These are phyloP conservation scores for Margaritifera margaritifera DNA, from an alignment of 2,888 invertebrate genomes.

Conservation along the genomic window DNA sequence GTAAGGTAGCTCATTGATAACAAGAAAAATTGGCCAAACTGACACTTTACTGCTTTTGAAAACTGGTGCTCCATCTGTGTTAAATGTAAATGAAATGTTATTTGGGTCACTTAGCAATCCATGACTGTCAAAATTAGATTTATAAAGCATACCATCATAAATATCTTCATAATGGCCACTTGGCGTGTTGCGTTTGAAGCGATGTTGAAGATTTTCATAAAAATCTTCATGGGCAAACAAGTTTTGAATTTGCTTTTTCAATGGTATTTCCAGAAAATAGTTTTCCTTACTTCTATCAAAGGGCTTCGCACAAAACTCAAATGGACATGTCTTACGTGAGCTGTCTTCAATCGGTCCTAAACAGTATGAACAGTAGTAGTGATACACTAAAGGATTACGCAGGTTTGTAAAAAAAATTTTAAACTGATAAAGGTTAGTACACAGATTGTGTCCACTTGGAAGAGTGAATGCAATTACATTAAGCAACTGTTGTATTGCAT, in stretches of 20 bases:
- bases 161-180: conserved; percentile 12
- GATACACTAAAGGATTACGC: conserved; percentile 19
- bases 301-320: conserved; percentile 2
- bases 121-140: conserved; percentile 5
- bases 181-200: conserved; percentile 3
- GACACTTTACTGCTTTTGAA: conserved; percentile 26
- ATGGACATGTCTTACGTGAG: conserved; percentile 4
- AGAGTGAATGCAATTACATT: conserved; percentile 10
- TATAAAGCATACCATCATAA: conserved; percentile 23
- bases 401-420: conserved; percentile 16
- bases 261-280: conserved; percentile 26
- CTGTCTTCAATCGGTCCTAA: conserved; percentile 4
- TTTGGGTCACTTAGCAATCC: conserved; percentile 17
- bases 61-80: conserved; percentile 37
- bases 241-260: conserved; percentile 8
- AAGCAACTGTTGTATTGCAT: conserved; percentile 20
- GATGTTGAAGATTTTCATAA: conserved; percentile 10
- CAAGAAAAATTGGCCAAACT: conserved; percentile 28
- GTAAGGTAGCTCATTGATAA: conserved; percentile 34
- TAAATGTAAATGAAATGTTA: conserved; percentile 22
- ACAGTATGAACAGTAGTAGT: conserved; percentile 14
- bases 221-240: conserved; percentile 9
- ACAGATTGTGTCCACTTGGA: conserved; percentile 16
- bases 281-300: not conserved
- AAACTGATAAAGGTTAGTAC: conserved; percentile 12